Conservation (phyloP, 2,888 invertebrate genomes). For the Mesochorus sp. region DNA sequence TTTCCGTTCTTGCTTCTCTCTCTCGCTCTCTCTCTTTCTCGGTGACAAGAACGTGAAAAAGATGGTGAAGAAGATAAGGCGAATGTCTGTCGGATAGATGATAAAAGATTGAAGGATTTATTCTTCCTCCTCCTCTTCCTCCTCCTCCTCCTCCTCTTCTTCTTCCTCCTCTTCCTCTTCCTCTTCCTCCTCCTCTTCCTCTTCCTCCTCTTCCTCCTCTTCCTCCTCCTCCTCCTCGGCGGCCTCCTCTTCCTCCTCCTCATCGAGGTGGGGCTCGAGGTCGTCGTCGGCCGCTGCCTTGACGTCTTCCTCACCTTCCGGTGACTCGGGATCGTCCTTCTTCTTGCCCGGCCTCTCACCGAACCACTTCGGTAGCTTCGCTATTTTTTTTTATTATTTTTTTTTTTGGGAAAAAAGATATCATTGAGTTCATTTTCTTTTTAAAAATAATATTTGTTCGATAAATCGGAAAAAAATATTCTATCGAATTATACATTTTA, state of each 20-base stretch:
- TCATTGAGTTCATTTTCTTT: too few relatives aligned
- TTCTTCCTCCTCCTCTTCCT: constrained; percentile 74
- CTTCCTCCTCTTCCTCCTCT: constrained; percentile 84
- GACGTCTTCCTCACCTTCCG: constrained; percentile 95
- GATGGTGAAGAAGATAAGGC: constrained; percentile 44
- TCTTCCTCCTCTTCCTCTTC: constrained; percentile 77
- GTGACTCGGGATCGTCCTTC: constrained; percentile 93
- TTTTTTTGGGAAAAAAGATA: constrained; percentile 38
- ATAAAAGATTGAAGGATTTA: constrained; percentile 52
- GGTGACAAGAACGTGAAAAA: constrained; percentile 50
- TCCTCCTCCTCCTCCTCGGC: constrained; percentile 88
- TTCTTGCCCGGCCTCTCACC: constrained; percentile 97
- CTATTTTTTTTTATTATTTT: constrained; percentile 83
- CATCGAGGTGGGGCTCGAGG: constrained; percentile 86
- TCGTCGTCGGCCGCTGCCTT: constrained; percentile 90
- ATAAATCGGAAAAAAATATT: too few relatives aligned
- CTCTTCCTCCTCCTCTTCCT: constrained; percentile 71
- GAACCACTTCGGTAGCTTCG: constrained; percentile 97
- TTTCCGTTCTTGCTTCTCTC: constrained; percentile 30
- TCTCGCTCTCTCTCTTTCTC: constrained; percentile 42
- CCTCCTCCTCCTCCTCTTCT: constrained; percentile 79
- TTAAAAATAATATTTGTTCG: too few relatives aligned
- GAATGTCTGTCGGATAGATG: constrained; percentile 45
- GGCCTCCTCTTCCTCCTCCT: constrained; percentile 88
- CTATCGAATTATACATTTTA: too few relatives aligned